Evolutionary conservation across 2,888 invertebrate genomes (phyloP), one percentile per base, ranked within the genome.

Genomic region (Ametastegia equiseti): DNA sequence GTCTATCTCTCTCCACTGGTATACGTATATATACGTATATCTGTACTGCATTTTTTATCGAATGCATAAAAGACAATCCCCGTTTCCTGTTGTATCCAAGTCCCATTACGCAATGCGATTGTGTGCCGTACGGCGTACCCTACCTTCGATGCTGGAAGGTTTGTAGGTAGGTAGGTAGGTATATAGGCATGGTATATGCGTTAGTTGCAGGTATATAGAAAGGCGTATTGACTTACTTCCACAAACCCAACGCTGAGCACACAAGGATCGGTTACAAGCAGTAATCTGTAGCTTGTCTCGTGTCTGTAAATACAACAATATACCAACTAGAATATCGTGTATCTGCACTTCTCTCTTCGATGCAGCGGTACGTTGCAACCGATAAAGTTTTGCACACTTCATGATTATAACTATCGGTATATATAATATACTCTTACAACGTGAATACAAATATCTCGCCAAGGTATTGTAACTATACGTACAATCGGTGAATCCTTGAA

Each of bases 291-390:
- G 75, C 80, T 82, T 78, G 82, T 85, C 85, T 81, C 82, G 78
- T 82, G 82, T 82, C 78, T 86, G 86, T 85, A 83, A 83, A 87
- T 86, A 87, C 83, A 84, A 63, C 47, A 80, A 79, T 85, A 85
- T 85, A 83, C 83, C 83, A 54, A 75, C 75, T 50, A 54, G 50
- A 54, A 54, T 75, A 54, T 71, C 71, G 71, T 71, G 71, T 71
- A 71, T 71, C 71, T 71, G 30, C 27, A 71, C n/a, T 45, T n/a
- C 39, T 19, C 36, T 67, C 1, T 19, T 13, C 23, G 13, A 60
- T 60, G 15, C 47, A 15, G 15, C 47, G 15, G 47, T 47, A 2
- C 13, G 15, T 11, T 60, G 60, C 60, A 30, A 5, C 60, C 30
- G 60, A 60, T 60, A 60, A 60, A 60, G 60, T 60, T 60, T 23